These are phyloP conservation scores for Lontra canadensis DNA, from an alignment of 2,113 vertebrate species.

Conservation along the genomic window DNA sequence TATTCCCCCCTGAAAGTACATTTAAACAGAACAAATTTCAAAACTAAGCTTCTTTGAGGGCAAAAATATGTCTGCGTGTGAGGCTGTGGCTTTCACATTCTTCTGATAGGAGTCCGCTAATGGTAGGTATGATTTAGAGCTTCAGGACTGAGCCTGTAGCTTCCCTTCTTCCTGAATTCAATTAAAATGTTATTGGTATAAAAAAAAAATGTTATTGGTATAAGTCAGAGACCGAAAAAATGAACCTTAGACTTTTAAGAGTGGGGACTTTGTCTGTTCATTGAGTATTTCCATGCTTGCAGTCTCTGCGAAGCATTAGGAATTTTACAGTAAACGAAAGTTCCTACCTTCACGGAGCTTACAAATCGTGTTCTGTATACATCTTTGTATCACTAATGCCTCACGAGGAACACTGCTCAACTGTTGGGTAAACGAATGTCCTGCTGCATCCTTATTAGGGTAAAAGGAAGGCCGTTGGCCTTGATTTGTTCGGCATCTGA, in stretches of 20 bases:
- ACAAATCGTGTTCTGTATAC: background rate
- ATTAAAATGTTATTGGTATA: background rate
- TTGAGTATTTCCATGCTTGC: background rate
- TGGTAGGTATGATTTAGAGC: constrained; percentile 33
- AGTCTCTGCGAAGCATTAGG: background rate
- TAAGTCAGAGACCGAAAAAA: background rate
- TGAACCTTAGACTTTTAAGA: background rate
- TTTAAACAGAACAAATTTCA: constrained; percentile 74
- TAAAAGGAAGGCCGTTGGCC: background rate
- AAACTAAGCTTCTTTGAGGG: constrained; percentile 72
- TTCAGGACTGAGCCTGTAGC: background rate
- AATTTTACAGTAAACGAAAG: background rate
- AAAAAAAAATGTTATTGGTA: background rate
- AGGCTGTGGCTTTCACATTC: constrained; percentile 63
- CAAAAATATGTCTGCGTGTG: constrained; percentile 36
- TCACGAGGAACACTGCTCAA: background rate
- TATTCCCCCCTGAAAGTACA: constrained; percentile 9
- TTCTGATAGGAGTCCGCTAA: constrained; percentile 69
- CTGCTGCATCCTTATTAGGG: background rate
- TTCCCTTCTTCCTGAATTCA: background rate
- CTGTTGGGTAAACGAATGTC: background rate
- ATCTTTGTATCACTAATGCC: background rate
- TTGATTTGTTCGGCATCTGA: background rate
- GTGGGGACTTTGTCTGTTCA: background rate
- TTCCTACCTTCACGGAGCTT: background rate